Conservation (phyloP, 2,888 invertebrate genomes). For the Stenodema calcarata region DNA sequence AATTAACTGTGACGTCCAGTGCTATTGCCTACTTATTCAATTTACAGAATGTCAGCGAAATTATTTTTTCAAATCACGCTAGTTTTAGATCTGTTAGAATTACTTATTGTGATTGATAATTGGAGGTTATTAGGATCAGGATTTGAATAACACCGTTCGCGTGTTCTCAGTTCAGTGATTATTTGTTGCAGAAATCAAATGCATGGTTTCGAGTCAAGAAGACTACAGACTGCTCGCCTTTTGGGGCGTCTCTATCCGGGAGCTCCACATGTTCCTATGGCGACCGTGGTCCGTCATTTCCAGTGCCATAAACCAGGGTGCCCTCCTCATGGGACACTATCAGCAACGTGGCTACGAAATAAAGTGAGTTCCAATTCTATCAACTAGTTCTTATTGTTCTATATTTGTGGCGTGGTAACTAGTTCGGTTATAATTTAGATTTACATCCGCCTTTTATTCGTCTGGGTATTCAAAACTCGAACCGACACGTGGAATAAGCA, state of each 20-base stretch:
- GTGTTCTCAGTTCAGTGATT: neutral
- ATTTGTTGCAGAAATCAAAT: constrained; percentile 70
- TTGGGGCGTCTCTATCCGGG: constrained; percentile 81
- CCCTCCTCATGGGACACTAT: constrained; percentile 66
- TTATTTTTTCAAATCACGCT: too few relatives aligned
- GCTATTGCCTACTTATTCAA: too few relatives aligned
- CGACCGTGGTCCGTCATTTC: constrained; percentile 72
- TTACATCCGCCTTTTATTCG: too few relatives aligned
- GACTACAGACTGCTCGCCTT: constrained; percentile 76
- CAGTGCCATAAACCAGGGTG: constrained; percentile 69
- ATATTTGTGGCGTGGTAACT: neutral
- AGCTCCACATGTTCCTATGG: constrained; percentile 78
- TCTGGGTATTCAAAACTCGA: too few relatives aligned
- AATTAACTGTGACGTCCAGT: too few relatives aligned
- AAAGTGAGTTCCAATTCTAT: constrained; percentile 56
- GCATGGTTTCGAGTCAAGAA: constrained; percentile 77
- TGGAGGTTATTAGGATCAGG: too few relatives aligned
- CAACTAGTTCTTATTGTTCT: neutral
- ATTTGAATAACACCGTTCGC: too few relatives aligned
- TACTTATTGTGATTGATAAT: too few relatives aligned
- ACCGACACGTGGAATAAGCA: too few relatives aligned
- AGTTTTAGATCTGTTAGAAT: too few relatives aligned
- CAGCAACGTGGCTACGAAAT: constrained; percentile 59
- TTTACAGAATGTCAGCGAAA: too few relatives aligned
- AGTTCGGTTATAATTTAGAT: too few relatives aligned